Base-by-base conservation (phyloP, 2,113 vertebrate genomes). In the Gavialis gangeticus region DNA sequence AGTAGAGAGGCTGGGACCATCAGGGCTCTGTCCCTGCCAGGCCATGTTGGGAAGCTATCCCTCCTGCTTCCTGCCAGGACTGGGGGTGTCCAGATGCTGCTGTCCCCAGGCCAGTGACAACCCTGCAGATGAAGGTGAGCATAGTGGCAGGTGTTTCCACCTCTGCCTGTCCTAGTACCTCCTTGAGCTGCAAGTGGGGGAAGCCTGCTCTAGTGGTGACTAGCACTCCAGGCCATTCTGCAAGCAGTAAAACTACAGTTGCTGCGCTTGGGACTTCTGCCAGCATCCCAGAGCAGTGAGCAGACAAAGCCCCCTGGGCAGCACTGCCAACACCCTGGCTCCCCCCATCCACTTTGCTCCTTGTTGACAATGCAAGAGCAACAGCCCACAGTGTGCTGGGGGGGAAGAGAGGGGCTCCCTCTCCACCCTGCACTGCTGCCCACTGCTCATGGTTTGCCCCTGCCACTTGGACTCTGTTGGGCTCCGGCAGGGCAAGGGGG, bases 391-490 rank as follows among this genome's bases (percentile, higher is more conserved):
- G 46, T 46, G 46, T 9, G 46, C 46, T 9, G 46, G 46, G 46
- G 46, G 46, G 46, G 46, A 46, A 46, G 46, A 46, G 46, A 46
- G 46, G 46, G 46, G 46, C 46, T 46, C 46, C 46, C 46, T 46
- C 46, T 46, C 46, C 46, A 46, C 46, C 46, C 46, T 46, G 8
- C 9, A 46, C 46, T 46, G 46, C 66, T 69, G 30, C 30, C 18
- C 30, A 7, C 30, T 4, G 30, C 30, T n/a, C 18, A 3, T 18
- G 57, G 81, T 81, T 79, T 13, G 79, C 82, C 79, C 21, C 79
- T 79, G 25, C 55, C 81, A 88, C 91, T 62, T 22, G 84, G 89
- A 90, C 95, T 94, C 94, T 96, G 94, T 92, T 83, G 91, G 66
- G 37, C 82, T 79, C 14, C 3, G 88, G 37, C 82, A 76, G 86